phyloP scores from a whole-genome alignment of 2,888 invertebrate genomes.

The Brachyptera risi region DNA sequence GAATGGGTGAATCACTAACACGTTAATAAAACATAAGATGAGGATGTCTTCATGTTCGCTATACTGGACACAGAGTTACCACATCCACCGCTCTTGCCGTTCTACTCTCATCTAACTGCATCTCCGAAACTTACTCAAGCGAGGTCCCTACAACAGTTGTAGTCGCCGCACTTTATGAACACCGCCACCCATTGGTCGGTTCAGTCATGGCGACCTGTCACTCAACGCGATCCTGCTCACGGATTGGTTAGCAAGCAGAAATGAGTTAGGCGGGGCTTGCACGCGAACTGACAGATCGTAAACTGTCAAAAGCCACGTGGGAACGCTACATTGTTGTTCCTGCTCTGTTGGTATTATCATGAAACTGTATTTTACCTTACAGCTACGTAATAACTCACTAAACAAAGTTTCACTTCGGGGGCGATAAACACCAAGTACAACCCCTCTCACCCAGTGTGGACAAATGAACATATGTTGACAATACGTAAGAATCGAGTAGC shows the following conservation, averaged over 20 bases:
- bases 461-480: too few species aligned
- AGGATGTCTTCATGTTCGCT: too few species aligned
- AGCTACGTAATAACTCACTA: not conserved
- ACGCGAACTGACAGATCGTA: conserved; percentile 8
- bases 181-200: not conserved
- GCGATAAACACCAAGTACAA: not conserved
- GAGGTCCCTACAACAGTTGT: not conserved
- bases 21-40: too few species aligned
- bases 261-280: conserved; percentile 7
- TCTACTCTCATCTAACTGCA: conserved; percentile 18
- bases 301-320: conserved; percentile 19
- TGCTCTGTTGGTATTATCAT: not conserved
- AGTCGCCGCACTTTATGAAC: too few species aligned
- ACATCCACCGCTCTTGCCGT: not conserved
- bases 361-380: not conserved
- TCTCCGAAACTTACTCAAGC: not conserved
- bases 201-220: conserved; percentile 19
- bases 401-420: not conserved
- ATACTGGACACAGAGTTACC: too few species aligned
- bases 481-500: too few species aligned
- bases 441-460: too few species aligned
- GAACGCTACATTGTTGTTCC: not conserved
- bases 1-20: too few species aligned
- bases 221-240: conserved; percentile 1
- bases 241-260: not conserved